Percentiles rank a stretch among this genome's conserved stretches.
These are phyloP conservation scores for Lottia scabra DNA, from an alignment of 2,888 invertebrate species.

Conservation along the genomic window DNA sequence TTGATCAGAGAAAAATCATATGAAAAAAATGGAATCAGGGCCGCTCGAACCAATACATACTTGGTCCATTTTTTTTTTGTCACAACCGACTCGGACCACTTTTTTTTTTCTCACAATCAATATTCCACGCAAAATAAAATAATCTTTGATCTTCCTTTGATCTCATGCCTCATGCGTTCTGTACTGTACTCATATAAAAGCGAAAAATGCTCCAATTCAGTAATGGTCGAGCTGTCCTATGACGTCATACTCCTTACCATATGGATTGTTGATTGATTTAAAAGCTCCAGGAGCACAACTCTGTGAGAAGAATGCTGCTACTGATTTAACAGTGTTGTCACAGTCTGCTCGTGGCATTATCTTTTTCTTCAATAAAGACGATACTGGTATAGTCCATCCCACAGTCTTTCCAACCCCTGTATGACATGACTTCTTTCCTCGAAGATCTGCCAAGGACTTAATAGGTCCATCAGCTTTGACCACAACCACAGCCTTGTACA, in stretches of 20 bases:
- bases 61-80: too few relatives aligned
- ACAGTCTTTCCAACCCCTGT: slow-evolving; percentile 87
- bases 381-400: slow-evolving; percentile 91
- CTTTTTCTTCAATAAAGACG: slow-evolving; percentile 82
- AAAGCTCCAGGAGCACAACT: slow-evolving; percentile 93
- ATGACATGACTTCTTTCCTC: slow-evolving; percentile 28
- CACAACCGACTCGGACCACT: too few relatives aligned
- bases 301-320: slow-evolving; percentile 86
- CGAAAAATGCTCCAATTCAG: too few relatives aligned
- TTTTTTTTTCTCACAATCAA: too few relatives aligned
- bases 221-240: too few relatives aligned
- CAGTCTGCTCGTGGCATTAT: slow-evolving; percentile 83
- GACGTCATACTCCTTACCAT: slow-evolving; percentile 45
- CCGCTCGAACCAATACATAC: too few relatives aligned
- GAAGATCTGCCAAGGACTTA: slow-evolving; percentile 11
- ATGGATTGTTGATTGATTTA: slow-evolving; percentile 85
- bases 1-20: too few relatives aligned
- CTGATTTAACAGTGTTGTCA: slow-evolving; percentile 94
- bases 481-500: slow-evolving; percentile 28
- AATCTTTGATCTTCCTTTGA: too few relatives aligned
- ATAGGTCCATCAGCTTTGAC: slow-evolving; percentile 17
- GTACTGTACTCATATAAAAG: too few relatives aligned
- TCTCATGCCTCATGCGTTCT: too few relatives aligned
- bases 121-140: too few relatives aligned
- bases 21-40: too few relatives aligned